Evolutionary conservation across 2,797 vertebrate genomes (phyloP).

Genomic region (Anniella stebbinsi): DNA sequence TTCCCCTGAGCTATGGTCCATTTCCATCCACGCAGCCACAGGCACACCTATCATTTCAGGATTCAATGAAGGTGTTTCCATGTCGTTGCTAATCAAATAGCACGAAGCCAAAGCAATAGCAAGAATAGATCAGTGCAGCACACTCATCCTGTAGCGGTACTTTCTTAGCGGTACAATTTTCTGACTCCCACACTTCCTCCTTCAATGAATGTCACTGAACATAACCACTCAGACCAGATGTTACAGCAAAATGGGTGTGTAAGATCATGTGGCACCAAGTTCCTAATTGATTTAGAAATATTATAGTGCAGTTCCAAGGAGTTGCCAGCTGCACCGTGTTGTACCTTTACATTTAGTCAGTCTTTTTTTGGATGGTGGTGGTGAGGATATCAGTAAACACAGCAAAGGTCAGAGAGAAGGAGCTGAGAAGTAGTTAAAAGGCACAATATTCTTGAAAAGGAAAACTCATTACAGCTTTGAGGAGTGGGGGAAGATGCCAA

Average conservation of each 20-base stretch:
- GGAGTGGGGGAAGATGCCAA: slow-evolving; percentile 1
- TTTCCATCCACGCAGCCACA: neutral
- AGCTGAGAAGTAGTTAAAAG: slow-evolving; percentile 56
- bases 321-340: slow-evolving; percentile 8
- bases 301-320: neutral
- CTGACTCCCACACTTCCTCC: slow-evolving; percentile 31
- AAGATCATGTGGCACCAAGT: neutral
- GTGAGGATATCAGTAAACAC: neutral
- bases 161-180: slow-evolving; percentile 25
- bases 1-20: neutral
- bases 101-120: neutral
- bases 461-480: slow-evolving; percentile 46
- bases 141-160: neutral
- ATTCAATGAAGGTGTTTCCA: neutral
- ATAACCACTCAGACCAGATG: slow-evolving; percentile 35
- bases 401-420: slow-evolving; percentile 28
- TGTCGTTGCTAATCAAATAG: neutral
- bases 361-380: neutral
- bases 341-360: slow-evolving; percentile 27
- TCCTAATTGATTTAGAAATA: slow-evolving; percentile 28
- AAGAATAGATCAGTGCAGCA: neutral
- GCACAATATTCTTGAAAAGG: slow-evolving; percentile 35
- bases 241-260: slow-evolving; percentile 47
- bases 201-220: neutral
- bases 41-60: neutral